Conservation (phyloP, 2,113 vertebrate species). For the Leucosticte australis region DNA sequence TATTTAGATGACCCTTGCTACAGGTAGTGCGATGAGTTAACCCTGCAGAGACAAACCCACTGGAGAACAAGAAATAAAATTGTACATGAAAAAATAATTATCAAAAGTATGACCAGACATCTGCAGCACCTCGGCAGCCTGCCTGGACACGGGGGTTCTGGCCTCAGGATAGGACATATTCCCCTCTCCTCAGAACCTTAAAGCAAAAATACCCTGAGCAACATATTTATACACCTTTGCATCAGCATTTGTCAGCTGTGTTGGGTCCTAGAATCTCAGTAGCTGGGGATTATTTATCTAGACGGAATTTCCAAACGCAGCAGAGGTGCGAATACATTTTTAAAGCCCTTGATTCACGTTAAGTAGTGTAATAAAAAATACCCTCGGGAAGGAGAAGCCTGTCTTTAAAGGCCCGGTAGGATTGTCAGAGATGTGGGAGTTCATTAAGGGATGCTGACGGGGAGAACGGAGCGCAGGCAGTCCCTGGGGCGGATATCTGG, state of each 20-base stretch:
- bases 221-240: fast-evolving
- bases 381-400: background rate
- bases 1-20: background rate
- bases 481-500: background rate
- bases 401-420: background rate
- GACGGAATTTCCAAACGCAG: background rate
- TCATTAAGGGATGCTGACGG: background rate
- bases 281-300: background rate
- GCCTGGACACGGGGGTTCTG: background rate
- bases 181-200: background rate
- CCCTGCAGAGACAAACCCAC: background rate
- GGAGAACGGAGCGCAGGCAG: background rate
- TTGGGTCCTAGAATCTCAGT: background rate
- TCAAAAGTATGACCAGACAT: background rate
- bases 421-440: background rate
- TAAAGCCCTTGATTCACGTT: background rate
- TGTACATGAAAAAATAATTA: background rate
- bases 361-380: background rate
- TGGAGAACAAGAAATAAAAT: background rate
- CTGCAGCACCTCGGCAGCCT: background rate
- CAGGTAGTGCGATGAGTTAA: background rate
- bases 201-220: background rate
- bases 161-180: too few relatives aligned
- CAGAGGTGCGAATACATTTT: background rate
- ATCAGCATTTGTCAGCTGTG: background rate